Evolutionary conservation across 2,888 invertebrate species (phyloP), one percentile per base, ranked within the genome.

Genomic region (Acleris emargana): DNA sequence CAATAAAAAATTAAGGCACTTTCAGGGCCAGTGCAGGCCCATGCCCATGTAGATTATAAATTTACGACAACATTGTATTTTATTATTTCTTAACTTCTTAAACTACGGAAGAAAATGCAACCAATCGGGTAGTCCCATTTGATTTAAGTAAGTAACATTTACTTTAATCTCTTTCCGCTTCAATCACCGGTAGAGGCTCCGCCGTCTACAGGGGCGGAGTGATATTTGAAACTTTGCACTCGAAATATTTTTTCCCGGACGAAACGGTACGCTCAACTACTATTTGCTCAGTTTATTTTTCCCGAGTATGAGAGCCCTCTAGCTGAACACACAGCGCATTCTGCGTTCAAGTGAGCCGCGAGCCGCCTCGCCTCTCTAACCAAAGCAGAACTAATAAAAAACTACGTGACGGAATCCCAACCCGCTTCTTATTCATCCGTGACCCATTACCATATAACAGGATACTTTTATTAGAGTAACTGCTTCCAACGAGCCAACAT

Each of bases 211-310:
- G 54, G 22, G 54, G 22, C 43, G 55, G 22, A 64, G 51, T 62
- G 22, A 57, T 77, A 75, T 82, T 82, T 80, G 73, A 78, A 80
- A 82, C 79, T 77, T 80, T 82, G 71, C 78, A 76, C 77, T 82
- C 73, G 76, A 80, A 83, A 84, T 84, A 84, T 80, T 86, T 86
- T 80, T 81, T 79, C 78, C 72, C 73, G 76, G 76, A 13, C n/a
- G 47, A 32, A 57, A 42, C 78, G 74, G 71, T 79, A 80, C 80
- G 81, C 75, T 77, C 76, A 77, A 80, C 76, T 80, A 79, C 82
- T 88, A 84, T 89, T 89, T 89, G 83, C 81, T 83, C 86, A 86
- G 86, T 87, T 88, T 88, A 87, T 88, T 88, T 89, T 88, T 82
- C 86, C 78, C 77, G 76, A 81, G 81, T 79, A 75, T 75, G 79